phyloP scores from a whole-genome alignment of 2,797 vertebrate genomes.

The Neosilurus hyrtlii region DNA sequence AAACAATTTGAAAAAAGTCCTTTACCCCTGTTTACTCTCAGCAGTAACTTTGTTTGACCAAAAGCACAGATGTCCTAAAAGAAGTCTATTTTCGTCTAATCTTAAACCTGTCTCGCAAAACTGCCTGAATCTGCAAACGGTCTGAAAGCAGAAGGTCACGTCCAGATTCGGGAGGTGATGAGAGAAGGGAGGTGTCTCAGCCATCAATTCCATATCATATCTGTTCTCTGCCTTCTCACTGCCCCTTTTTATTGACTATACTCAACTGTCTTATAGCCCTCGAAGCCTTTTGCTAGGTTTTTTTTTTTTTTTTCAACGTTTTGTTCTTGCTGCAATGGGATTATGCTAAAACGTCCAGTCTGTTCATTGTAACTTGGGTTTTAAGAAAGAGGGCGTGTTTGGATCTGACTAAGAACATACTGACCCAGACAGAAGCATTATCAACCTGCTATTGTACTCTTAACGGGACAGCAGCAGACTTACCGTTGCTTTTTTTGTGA shows the following conservation, averaged over 20 bases:
- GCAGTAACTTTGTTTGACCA: background rate
- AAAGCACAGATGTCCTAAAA: background rate
- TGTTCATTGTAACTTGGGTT: conserved; percentile 40
- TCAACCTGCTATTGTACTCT: conserved; percentile 59
- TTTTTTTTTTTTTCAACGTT: conserved; percentile 63
- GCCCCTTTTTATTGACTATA: conserved; percentile 66
- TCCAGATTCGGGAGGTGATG: background rate
- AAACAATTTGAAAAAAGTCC: background rate
- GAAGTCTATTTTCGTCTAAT: background rate
- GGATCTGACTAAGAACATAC: conserved; percentile 55
- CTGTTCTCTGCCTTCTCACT: conserved; percentile 9
- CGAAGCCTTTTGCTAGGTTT: conserved; percentile 60
- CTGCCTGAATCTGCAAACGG: background rate
- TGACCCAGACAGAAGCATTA: conserved; percentile 67
- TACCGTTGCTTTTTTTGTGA: conserved; percentile 59
- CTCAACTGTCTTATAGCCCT: conserved; percentile 61
- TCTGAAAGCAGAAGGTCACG: conserved; percentile 16
- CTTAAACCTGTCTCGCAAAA: background rate
- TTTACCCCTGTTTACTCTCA: conserved; percentile 3
- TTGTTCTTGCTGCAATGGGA: conserved; percentile 62
- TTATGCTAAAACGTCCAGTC: conserved; percentile 65
- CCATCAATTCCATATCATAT: conserved; percentile 28
- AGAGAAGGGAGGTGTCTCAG: conserved; percentile 3
- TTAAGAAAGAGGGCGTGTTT: background rate
- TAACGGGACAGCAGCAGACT: conserved; percentile 57